These are phyloP conservation scores for Lithophane semibrunnea DNA, from an alignment of 2,888 invertebrate species.

Conservation along the genomic window DNA sequence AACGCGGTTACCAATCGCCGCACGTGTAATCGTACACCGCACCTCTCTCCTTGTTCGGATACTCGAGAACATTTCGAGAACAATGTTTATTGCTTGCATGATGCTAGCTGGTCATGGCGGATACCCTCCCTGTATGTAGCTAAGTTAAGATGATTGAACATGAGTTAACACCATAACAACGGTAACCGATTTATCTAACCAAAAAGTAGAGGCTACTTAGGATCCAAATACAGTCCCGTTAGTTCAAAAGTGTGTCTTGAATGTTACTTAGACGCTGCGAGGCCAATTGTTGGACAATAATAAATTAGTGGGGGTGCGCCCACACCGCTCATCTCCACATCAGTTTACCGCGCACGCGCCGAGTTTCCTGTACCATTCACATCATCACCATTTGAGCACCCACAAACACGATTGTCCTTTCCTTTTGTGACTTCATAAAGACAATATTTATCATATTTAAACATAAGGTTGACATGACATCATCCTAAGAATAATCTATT, in stretches of 20 bases:
- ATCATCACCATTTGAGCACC: slow-evolving; percentile 80
- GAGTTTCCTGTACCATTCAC: slow-evolving; percentile 85
- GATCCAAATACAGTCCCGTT: slow-evolving; percentile 34
- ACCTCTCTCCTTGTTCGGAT: slow-evolving; percentile 80
- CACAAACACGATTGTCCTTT: slow-evolving; percentile 77
- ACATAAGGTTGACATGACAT: slow-evolving; percentile 76
- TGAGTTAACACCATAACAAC: slow-evolving; percentile 24
- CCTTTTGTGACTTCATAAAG: slow-evolving; percentile 73
- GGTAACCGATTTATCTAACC: neutral
- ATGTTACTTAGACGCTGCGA: slow-evolving; percentile 68
- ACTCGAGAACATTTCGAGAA: slow-evolving; percentile 79
- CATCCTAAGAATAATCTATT: slow-evolving; percentile 65
- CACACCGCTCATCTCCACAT: slow-evolving; percentile 87
- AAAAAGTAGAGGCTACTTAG: slow-evolving; percentile 14
- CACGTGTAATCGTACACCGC: slow-evolving; percentile 82
- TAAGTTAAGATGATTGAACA: slow-evolving; percentile 44
- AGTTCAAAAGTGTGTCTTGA: slow-evolving; percentile 54
- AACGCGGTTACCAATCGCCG: slow-evolving; percentile 83
- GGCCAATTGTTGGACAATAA: slow-evolving; percentile 81
- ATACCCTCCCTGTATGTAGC: slow-evolving; percentile 35
- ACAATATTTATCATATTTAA: slow-evolving; percentile 73
- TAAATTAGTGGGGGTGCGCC: slow-evolving; percentile 86
- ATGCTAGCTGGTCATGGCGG: slow-evolving; percentile 65
- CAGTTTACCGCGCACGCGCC: slow-evolving; percentile 87
- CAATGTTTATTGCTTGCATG: slow-evolving; percentile 77